Base-by-base conservation (phyloP, 2,797 vertebrate genomes). In the Diglossa cyanea region DNA sequence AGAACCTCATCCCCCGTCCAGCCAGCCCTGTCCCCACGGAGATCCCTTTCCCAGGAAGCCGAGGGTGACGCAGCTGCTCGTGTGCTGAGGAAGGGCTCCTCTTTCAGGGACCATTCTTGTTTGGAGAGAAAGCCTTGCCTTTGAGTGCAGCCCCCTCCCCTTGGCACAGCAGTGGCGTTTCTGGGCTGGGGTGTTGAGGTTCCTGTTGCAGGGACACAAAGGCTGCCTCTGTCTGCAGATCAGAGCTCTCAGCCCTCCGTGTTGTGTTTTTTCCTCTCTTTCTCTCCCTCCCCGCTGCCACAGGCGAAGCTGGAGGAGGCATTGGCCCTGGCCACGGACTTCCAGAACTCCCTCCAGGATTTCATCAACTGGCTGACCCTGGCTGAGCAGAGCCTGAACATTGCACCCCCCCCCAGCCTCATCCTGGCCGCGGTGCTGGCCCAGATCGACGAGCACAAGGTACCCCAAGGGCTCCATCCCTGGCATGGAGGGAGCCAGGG, bases 291-390 rank as follows among this genome's bases (percentile, higher is more conserved):
- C 58, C 91, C 21, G 7, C 83, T 83, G 95, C 76, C 61, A 17
- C 96, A 99, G 99, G 98, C 97, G 1, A 99, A 99, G 97, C 97
- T 99, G 96, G 99, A 99, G 72, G 99, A 99, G 94, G 99, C 98
- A 0, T 98, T 99, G 91, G 97, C 98, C 89, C 94, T 99, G 97
- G 99, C 99, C 44, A 99, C 98, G 1, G 98, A 99, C 86, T 99
- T 99, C 97, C 99, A 99, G 98, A 98, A 99, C 44, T 99, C 99
- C 51, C 98, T 99, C 42, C 99, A 99, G 97, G 99, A 99, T 95
- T 99, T 99, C 97, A 99, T 99, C 97, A 99, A 99, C 98, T 99
- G 99, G 99, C 98, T 99, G 94, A 99, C 99, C 0, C 98, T 99
- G 82, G 99, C 99, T 1, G 99, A 99, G 87, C 99, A 99, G 97